Conservation (phyloP, 2,888 invertebrate species). For the Trichogramma dendrolimi region DNA sequence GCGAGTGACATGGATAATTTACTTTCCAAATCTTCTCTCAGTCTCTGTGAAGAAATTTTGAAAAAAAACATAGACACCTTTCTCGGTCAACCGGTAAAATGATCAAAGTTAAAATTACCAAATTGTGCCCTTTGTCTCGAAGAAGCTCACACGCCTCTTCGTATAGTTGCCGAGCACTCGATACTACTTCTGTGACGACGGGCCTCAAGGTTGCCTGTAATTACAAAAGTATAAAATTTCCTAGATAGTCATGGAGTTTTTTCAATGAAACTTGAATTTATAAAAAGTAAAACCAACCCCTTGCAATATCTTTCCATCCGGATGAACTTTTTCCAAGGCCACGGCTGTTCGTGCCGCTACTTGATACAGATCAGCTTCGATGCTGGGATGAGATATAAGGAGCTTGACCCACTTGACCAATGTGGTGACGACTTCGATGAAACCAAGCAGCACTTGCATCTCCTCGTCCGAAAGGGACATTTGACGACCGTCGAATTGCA, state of each 20-base stretch:
- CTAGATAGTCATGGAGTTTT: background rate
- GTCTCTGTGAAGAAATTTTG: conserved; percentile 48
- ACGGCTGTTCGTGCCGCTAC: conserved; percentile 69
- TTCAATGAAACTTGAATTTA: conserved; percentile 3
- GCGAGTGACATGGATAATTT: conserved; percentile 65
- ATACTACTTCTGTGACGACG: conserved; percentile 73
- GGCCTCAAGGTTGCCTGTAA: conserved; percentile 64
- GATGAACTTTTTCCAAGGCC: conserved; percentile 71
- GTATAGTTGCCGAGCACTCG: conserved; percentile 63
- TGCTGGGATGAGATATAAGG: conserved; percentile 63
- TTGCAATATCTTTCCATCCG: conserved; percentile 75
- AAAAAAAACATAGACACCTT: conserved; percentile 1
- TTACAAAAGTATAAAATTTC: background rate
- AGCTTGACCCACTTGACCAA: conserved; percentile 79
- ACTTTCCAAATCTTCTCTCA: conserved; percentile 66
- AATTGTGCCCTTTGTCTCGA: conserved; percentile 64
- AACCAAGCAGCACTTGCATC: conserved; percentile 66
- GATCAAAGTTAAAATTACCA: conserved; percentile 48
- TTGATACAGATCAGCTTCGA: conserved; percentile 72
- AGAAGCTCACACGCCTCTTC: conserved; percentile 70
- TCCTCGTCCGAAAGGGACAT: conserved; percentile 62
- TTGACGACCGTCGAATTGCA: conserved; percentile 55
- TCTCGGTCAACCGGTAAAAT: conserved; percentile 4
- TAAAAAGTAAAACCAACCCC: conserved; percentile 53
- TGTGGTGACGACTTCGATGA: conserved; percentile 79